phyloP scores from a whole-genome alignment of 2,797 vertebrate species.

The Phoebastria nigripes region DNA sequence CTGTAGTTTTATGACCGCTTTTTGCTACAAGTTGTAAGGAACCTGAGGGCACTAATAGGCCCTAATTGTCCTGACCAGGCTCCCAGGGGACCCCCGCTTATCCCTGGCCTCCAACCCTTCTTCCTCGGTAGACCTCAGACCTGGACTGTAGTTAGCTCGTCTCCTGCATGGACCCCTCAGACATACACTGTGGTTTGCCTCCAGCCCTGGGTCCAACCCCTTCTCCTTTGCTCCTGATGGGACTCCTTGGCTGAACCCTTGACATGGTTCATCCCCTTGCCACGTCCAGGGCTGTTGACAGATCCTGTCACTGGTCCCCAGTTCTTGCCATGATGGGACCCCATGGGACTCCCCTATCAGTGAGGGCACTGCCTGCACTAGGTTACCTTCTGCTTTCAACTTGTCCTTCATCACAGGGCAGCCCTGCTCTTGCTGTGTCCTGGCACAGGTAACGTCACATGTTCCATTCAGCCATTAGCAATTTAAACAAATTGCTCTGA shows the following conservation, averaged over 20 bases:
- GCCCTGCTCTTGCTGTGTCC: neutral
- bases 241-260: neutral
- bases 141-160: neutral
- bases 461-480: neutral
- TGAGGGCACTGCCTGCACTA: neutral
- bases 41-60: neutral
- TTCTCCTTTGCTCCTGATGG: neutral
- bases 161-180: neutral
- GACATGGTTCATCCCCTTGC: fast-evolving
- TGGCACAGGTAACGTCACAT: too few species aligned
- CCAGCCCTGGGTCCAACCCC: neutral
- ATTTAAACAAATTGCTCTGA: neutral
- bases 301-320: neutral
- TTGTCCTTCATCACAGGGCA: neutral
- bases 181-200: neutral
- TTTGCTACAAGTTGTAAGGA: neutral
- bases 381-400: neutral
- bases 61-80: neutral
- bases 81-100: fast-evolving
- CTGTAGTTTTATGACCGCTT: neutral
- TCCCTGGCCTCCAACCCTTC: fast-evolving
- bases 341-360: too few species aligned
- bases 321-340: neutral
- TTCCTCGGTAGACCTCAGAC: neutral
- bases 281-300: neutral